phyloP scores from a whole-genome alignment of 2,797 vertebrate genomes.

The Myiotriccus ornatus region DNA sequence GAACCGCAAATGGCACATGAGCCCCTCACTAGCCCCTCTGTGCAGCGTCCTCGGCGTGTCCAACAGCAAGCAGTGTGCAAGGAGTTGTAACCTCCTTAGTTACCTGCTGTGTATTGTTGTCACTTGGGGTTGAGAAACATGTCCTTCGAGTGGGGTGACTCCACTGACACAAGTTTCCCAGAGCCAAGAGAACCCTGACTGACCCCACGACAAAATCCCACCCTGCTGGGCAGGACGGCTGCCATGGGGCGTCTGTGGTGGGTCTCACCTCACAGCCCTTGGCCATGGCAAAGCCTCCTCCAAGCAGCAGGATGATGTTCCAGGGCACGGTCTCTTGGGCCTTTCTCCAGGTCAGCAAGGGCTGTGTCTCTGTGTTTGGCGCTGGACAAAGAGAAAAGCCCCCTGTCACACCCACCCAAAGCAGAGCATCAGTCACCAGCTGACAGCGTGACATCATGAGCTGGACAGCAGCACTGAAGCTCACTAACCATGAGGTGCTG shows the following conservation, averaged over 20 bases:
- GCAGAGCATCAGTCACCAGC: background rate
- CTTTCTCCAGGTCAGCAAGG: constrained; percentile 92
- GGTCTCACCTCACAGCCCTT: constrained; percentile 91
- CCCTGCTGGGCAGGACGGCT: background rate
- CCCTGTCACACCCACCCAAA: background rate
- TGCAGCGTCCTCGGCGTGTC: background rate
- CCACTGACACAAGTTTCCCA: background rate
- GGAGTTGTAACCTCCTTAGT: background rate
- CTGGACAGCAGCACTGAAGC: background rate
- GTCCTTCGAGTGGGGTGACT: background rate
- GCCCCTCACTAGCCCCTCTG: background rate
- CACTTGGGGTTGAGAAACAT: background rate
- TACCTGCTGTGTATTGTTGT: background rate
- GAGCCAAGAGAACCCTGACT: background rate
- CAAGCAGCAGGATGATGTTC: constrained; percentile 94
- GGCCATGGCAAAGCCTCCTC: constrained; percentile 96
- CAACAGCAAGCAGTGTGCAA: background rate
- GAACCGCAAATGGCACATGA: background rate
- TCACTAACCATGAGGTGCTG: background rate
- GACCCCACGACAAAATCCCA: background rate
- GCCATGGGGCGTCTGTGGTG: fast-evolving
- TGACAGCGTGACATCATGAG: background rate
- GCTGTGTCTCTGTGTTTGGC: constrained; percentile 83
- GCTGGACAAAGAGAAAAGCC: constrained; percentile 72
- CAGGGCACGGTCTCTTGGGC: constrained; percentile 91